Evolutionary conservation across 2,888 invertebrate species (phyloP).

Genomic region (Tolmerus cingulatus): DNA sequence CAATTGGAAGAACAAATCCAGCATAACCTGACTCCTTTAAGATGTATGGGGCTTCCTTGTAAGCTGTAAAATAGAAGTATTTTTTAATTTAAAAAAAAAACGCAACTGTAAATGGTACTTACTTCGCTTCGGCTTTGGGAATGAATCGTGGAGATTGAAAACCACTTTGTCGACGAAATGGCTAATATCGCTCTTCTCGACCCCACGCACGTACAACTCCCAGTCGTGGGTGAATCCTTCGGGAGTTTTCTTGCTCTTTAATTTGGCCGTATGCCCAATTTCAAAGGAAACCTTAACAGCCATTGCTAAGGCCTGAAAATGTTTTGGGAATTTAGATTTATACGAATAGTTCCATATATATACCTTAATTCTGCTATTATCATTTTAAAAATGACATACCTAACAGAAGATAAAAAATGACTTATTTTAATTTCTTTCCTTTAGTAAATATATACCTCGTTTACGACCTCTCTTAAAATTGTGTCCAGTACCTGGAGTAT

Average conservation of each 20-base stretch:
- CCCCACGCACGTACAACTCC: slow-evolving; percentile 92
- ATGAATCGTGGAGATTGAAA: slow-evolving; percentile 90
- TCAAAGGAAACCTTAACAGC: slow-evolving; percentile 84
- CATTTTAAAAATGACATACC: neutral
- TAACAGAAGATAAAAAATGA: neutral
- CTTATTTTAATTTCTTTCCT: too few relatives aligned
- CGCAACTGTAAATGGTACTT: slow-evolving; percentile 56
- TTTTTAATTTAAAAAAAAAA: neutral
- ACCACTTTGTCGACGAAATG: slow-evolving; percentile 93
- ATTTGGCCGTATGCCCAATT: slow-evolving; percentile 88
- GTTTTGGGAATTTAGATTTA: neutral
- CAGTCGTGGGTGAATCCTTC: slow-evolving; percentile 98
- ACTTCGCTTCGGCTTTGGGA: slow-evolving; percentile 92
- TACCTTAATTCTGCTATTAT: neutral
- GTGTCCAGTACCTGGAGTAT: too few relatives aligned
- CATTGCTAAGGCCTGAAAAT: slow-evolving; percentile 60
- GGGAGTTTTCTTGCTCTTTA: slow-evolving; percentile 81
- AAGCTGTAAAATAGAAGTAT: slow-evolving; percentile 67
- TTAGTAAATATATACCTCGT: too few relatives aligned
- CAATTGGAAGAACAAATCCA: slow-evolving; percentile 88
- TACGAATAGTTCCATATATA: neutral
- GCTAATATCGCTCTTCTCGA: slow-evolving; percentile 85
- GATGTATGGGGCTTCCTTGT: slow-evolving; percentile 89
- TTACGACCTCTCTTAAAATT: too few relatives aligned
- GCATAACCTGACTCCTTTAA: slow-evolving; percentile 96